These are phyloP conservation scores for Gymnoscelis rufifasciata DNA, from an alignment of 2,888 invertebrate species.

Conservation along the genomic window DNA sequence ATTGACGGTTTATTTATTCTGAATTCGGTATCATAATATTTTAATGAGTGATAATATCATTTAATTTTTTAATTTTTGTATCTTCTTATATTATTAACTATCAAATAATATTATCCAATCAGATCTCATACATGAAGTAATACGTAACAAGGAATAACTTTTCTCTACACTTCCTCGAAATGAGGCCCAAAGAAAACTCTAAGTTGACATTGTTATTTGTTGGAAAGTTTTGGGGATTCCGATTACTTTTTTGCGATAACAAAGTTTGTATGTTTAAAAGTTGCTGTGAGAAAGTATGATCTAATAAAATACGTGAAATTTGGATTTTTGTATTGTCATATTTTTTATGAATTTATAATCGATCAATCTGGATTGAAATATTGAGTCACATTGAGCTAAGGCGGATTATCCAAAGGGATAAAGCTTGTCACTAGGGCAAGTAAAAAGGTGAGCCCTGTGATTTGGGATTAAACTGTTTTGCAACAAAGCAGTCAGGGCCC, in stretches of 20 bases:
- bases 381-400: not conserved
- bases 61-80: too few species aligned
- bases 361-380: too few species aligned
- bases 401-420: not conserved
- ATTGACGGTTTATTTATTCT: constrained; percentile 15
- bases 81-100: too few species aligned
- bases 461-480: constrained; percentile 4
- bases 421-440: constrained; percentile 2
- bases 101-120: not conserved
- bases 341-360: not conserved
- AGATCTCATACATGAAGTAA: not conserved
- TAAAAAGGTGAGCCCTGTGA: constrained; percentile 5
- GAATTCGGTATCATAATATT: too few species aligned
- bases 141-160: constrained; percentile 9
- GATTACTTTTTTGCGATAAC: constrained; percentile 15
- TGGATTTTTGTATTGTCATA: too few species aligned
- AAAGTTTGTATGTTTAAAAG: not conserved
- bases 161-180: constrained; percentile 11
- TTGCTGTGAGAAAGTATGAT: not conserved
- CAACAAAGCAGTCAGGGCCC: not conserved
- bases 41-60: too few species aligned
- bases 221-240: constrained; percentile 12
- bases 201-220: constrained; percentile 20
- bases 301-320: not conserved
- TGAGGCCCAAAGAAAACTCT: constrained; percentile 15